Conservation (phyloP, 1,140 invertebrate species). For the Bombus balteatus region DNA sequence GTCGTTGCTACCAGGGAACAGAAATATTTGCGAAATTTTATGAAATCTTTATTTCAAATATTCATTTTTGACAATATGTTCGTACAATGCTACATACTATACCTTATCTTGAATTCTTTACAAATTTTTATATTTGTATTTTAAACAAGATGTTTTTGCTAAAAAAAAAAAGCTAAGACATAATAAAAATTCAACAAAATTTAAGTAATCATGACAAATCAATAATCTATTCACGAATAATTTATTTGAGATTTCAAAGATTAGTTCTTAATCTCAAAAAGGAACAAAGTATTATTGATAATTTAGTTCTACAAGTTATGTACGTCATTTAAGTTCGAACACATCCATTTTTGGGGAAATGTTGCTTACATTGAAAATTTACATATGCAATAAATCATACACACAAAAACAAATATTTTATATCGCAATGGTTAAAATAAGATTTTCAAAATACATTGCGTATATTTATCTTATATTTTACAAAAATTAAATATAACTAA, state of each 20-base stretch:
- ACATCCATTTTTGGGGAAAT: constrained; percentile 28
- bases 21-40: constrained; percentile 71
- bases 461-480: constrained; percentile 7
- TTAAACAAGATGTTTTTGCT: constrained; percentile 43
- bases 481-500: constrained; percentile 21
- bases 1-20: constrained; percentile 80
- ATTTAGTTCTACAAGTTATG: constrained; percentile 18
- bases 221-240: constrained; percentile 7
- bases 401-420: constrained; percentile 18
- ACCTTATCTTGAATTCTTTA: constrained; percentile 56
- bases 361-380: constrained; percentile 16
- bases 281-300: background rate
- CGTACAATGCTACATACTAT: constrained; percentile 72
- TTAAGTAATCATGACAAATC: constrained; percentile 20
- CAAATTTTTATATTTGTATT: constrained; percentile 50
- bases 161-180: constrained; percentile 3
- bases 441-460: constrained; percentile 7
- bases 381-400: background rate
- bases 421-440: constrained; percentile 6
- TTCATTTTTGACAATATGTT: constrained; percentile 74
- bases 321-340: constrained; percentile 35
- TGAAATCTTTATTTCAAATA: constrained; percentile 73
- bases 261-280: background rate
- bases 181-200: constrained; percentile 19
- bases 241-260: background rate